Percentiles rank a stretch among this genome's conserved stretches.
Evolutionary conservation across 2,888 invertebrate genomes (phyloP).

Genomic region (Phengaris alcon): DNA sequence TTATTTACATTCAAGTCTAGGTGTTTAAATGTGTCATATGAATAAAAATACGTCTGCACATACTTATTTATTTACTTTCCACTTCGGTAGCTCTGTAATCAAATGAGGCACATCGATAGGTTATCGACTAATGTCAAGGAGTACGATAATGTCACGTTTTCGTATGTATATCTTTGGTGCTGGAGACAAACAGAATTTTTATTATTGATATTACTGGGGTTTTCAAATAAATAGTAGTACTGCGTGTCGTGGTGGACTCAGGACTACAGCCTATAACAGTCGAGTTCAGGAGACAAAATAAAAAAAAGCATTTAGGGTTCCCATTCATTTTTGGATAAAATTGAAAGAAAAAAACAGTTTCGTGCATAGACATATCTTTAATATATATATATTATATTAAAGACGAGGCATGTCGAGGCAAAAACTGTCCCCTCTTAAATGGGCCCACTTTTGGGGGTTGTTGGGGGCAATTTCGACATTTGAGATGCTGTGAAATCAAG

Average conservation of each 20-base stretch:
- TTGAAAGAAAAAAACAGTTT: no score
- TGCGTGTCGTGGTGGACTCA: neutral
- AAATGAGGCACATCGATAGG: slow-evolving; percentile 11
- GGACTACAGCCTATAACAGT: neutral
- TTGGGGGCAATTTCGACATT: no score
- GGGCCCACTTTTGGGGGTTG: no score
- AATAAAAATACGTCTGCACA: neutral
- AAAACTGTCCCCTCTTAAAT: no score
- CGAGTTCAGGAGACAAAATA: no score
- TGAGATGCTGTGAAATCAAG: no score
- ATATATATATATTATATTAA: no score
- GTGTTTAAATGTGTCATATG: neutral
- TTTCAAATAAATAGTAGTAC: neutral
- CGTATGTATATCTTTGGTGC: neutral
- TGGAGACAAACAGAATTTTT: neutral
- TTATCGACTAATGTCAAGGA: slow-evolving; percentile 14
- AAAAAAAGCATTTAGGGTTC: no score
- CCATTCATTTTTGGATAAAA: no score
- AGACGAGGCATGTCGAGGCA: no score
- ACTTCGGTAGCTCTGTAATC: neutral
- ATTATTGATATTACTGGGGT: neutral
- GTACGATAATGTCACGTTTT: slow-evolving; percentile 3
- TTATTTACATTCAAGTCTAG: slow-evolving; percentile 3
- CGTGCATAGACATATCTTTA: no score
- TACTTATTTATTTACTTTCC: slow-evolving; percentile 8